Evolutionary conservation across 2,797 vertebrate species (phyloP), one percentile per base, ranked within the genome.

Genomic region (Crocodylus rhombifer): DNA sequence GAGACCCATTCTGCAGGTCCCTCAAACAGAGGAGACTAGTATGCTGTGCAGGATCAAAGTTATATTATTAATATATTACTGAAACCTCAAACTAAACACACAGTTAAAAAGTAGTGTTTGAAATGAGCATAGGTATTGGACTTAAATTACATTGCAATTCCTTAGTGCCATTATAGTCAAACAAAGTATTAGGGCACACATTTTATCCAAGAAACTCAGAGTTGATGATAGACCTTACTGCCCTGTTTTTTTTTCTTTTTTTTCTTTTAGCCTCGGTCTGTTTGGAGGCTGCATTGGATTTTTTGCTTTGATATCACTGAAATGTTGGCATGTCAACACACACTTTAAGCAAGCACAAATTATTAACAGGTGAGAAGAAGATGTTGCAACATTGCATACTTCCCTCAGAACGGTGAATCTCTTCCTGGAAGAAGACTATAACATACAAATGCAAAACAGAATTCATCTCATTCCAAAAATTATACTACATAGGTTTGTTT

Each of bases 91-190:
- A 84, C 25, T 55, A 89, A 64, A 80, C 71, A 88, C 9, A 84
- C 86, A 84, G 91, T 91, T 84, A 78, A 92, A 69, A 74, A 81
- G 5, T 12, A 65, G 9, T 3, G 4, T 60, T 93, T 77, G 36
- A 7, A 80, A 82, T 17, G 42, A 79, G 81, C 86, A 95, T 89
- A 92, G 42, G 94, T 89, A 91, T 91, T 64, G 89, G 25, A 33
- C 57, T 95, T 93, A 95, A 51, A 94, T 93, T 95, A 78, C 25
- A n/a, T 60, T 86, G 51, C 56, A 91, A 36, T 82, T 93, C 78
- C 74, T 91, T 78, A 62, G 81, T 78, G 79, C 89, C 56, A 79
- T 67, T 89, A 93, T 4, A 88, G 58, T 51, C 6, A 51, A 51
- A 51, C 18, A 74, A 91, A 89, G 36, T 86, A 78, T 86, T 80